Percentiles rank a stretch among this genome's conserved stretches.
Conservation (phyloP, 2,113 vertebrate species). For the Percina caprodes region DNA sequence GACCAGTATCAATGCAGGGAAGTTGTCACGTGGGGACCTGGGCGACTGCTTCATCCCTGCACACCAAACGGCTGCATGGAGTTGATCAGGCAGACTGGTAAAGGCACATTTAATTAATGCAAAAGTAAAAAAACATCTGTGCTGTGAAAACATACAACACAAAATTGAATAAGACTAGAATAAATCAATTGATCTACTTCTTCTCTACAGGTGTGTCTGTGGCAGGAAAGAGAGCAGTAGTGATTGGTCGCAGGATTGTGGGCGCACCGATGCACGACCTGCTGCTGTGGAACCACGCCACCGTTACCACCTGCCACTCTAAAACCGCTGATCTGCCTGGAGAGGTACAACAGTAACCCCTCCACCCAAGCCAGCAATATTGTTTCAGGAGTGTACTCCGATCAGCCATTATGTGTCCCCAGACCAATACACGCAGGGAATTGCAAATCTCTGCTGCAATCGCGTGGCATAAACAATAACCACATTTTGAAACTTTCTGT, state of each 20-base stretch:
- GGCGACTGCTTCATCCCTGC: conserved; percentile 95
- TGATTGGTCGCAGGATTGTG: conserved; percentile 97
- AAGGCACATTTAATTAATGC: background rate
- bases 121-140: background rate
- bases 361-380: too few species aligned
- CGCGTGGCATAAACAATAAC: conserved; percentile 1
- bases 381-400: background rate
- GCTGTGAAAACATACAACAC: background rate
- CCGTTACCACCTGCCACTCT: conserved; percentile 97
- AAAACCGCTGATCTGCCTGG: conserved; percentile 89
- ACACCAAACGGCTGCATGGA: conserved; percentile 98
- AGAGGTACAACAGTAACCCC: conserved; percentile 84
- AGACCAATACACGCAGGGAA: background rate
- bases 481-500: too few species aligned
- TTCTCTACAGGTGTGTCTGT: conserved; percentile 87
- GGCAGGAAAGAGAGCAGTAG: conserved; percentile 92
- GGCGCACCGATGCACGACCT: conserved; percentile 98
- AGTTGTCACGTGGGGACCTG: conserved; percentile 94
- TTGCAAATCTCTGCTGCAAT: conserved; percentile 16
- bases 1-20: conserved; percentile 95
- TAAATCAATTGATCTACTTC: background rate
- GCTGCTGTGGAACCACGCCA: conserved; percentile 95
- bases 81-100: conserved; percentile 94
- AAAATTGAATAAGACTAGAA: background rate
- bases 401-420: background rate